Evolutionary conservation across 2,113 vertebrate species (phyloP).

Genomic region (Balaenoptera acutorostrata): DNA sequence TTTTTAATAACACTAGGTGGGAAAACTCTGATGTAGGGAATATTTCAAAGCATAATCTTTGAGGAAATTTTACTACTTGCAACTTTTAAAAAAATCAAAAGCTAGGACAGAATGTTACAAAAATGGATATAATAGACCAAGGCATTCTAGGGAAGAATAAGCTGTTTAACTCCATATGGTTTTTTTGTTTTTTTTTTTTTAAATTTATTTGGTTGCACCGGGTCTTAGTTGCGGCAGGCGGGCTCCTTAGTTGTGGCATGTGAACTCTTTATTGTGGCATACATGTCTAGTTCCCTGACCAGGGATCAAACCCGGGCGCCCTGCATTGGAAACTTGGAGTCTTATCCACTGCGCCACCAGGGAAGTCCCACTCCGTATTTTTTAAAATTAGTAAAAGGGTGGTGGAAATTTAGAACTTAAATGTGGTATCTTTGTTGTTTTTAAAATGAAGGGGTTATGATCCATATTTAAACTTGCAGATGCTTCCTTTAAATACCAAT

Average conservation of each 20-base stretch:
- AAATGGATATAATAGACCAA: background rate
- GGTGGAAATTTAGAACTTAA: background rate
- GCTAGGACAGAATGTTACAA: background rate
- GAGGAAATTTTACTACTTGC: background rate
- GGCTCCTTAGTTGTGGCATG: too few species aligned
- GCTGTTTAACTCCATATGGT: background rate
- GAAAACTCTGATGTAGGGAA: background rate
- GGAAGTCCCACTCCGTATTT: background rate
- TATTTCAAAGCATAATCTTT: background rate
- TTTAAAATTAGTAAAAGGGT: background rate
- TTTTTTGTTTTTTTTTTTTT: too few species aligned
- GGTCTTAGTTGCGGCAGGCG: too few species aligned
- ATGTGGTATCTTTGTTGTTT: background rate
- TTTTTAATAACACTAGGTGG: background rate
- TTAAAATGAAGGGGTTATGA: background rate
- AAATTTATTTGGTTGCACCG: too few species aligned
- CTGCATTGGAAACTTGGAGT: too few species aligned
- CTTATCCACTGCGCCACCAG: too few species aligned
- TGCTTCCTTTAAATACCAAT: constrained; percentile 99
- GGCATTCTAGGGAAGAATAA: background rate
- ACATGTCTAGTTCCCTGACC: too few species aligned
- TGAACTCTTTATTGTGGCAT: too few species aligned
- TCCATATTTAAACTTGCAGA: constrained; percentile 80
- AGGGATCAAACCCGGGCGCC: too few species aligned
- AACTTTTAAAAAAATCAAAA: background rate